Percentiles rank a stretch among this genome's conserved stretches.
Evolutionary conservation across 2,888 invertebrate genomes (phyloP).

Genomic region (Thymelicus sylvestris): DNA sequence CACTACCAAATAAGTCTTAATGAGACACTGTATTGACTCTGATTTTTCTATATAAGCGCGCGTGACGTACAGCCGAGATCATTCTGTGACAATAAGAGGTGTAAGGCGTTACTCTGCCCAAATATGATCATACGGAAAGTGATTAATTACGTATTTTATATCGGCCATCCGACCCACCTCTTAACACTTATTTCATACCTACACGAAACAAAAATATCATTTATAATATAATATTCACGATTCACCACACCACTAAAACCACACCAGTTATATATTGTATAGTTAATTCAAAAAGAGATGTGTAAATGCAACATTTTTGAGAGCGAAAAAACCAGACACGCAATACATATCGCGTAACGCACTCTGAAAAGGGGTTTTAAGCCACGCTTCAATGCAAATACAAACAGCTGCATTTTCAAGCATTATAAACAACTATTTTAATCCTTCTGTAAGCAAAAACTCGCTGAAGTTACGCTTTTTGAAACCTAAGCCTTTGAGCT

Average conservation of each 20-base stretch:
- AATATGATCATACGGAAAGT: too few relatives aligned
- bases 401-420: slow-evolving; percentile 25
- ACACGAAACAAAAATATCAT: too few relatives aligned
- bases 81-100: too few relatives aligned
- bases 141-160: too few relatives aligned
- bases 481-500: slow-evolving; percentile 16
- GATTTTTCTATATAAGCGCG: too few relatives aligned
- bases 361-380: slow-evolving; percentile 13
- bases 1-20: too few relatives aligned
- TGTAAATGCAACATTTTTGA: slow-evolving; percentile 14
- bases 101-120: too few relatives aligned
- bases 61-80: too few relatives aligned
- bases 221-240: too few relatives aligned
- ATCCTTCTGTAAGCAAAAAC: slow-evolving; percentile 23
- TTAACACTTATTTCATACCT: too few relatives aligned
- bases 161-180: too few relatives aligned
- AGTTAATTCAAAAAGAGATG: slow-evolving; percentile 4
- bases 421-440: slow-evolving; percentile 31
- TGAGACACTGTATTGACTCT: too few relatives aligned
- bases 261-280: background rate
- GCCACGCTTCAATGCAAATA: slow-evolving; percentile 23
- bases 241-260: background rate
- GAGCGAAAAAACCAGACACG: slow-evolving; percentile 17
- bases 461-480: slow-evolving; percentile 13
- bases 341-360: slow-evolving; percentile 5